These are phyloP conservation scores for Athripsodes cinereus DNA, from an alignment of 2,888 invertebrate species.

Conservation along the genomic window DNA sequence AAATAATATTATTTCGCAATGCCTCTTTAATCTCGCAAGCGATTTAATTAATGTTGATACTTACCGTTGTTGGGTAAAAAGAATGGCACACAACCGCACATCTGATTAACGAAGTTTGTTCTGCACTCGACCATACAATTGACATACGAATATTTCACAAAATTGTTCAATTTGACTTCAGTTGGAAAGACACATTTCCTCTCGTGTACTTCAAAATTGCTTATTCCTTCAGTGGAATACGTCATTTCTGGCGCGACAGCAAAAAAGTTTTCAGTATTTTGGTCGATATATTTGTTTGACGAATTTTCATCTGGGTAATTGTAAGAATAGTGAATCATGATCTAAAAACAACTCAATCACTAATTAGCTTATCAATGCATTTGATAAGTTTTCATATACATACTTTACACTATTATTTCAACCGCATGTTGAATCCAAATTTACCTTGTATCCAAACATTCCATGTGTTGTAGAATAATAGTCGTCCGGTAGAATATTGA, in stretches of 20 bases:
- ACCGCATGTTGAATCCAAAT: no score
- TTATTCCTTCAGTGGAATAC: conserved; percentile 53
- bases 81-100: conserved; percentile 58
- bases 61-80: conserved; percentile 45
- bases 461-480: conserved; percentile 57
- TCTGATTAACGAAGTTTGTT: conserved; percentile 38
- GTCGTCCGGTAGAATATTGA: conserved; percentile 52
- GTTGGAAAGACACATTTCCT: conserved; percentile 56
- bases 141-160: conserved; percentile 51
- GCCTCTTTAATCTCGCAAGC: neutral
- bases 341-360: conserved; percentile 35
- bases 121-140: conserved; percentile 61
- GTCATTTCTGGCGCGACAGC: conserved; percentile 59
- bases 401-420: no score
- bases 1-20: no score
- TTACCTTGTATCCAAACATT: conserved; percentile 56
- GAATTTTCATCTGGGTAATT: conserved; percentile 59
- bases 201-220: conserved; percentile 39
- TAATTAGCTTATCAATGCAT: neutral
- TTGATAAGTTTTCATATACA: neutral
- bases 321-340: conserved; percentile 58
- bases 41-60: conserved; percentile 10
- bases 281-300: conserved; percentile 52
- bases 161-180: conserved; percentile 37
- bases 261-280: conserved; percentile 53